A percentile compares a stretch with the other conserved stretches of the same genome.
These are phyloP conservation scores for Steinernema feltiae DNA, from an alignment of 1,140 invertebrate genomes.

Conservation along the genomic window DNA sequence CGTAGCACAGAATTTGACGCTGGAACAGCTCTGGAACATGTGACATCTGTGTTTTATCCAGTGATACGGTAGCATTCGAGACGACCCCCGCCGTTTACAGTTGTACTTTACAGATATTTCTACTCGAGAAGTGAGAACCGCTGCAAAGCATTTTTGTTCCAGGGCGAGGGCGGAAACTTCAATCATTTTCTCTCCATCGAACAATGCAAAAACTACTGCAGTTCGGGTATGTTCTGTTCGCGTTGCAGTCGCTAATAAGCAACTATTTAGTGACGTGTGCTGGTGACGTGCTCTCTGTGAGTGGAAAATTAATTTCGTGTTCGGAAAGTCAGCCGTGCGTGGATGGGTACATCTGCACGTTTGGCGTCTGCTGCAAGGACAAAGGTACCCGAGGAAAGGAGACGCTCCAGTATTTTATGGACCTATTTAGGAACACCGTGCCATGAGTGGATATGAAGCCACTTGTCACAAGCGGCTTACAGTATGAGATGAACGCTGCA, in stretches of 20 bases:
- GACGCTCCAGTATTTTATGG: too few species aligned
- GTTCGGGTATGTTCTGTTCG: too few species aligned
- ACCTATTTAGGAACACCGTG: background rate
- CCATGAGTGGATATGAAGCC: constrained; percentile 5
- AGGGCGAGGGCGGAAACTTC: constrained; percentile 28
- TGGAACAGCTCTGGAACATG: constrained; percentile 17
- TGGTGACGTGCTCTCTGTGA: background rate
- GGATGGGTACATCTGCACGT: constrained; percentile 16
- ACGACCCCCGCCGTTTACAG: background rate
- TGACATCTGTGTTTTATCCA: constrained; percentile 21
- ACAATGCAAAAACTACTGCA: constrained; percentile 20
- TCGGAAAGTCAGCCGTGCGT: background rate
- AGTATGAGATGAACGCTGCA: background rate
- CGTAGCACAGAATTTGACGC: constrained; percentile 18
- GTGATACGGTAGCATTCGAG: constrained; percentile 22
- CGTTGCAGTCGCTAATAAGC: background rate
- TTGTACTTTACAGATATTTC: background rate
- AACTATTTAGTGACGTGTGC: constrained; percentile 18
- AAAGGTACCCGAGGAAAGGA: too few species aligned
- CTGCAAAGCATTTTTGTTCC: constrained; percentile 28
- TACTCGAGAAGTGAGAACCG: constrained; percentile 12
- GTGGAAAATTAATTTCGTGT: constrained; percentile 15
- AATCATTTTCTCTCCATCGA: constrained; percentile 26
- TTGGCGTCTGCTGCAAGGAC: constrained; percentile 16
- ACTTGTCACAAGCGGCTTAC: background rate